Evolutionary conservation across 2,113 vertebrate species (phyloP).

Genomic region (Mormyrus iriodes): DNA sequence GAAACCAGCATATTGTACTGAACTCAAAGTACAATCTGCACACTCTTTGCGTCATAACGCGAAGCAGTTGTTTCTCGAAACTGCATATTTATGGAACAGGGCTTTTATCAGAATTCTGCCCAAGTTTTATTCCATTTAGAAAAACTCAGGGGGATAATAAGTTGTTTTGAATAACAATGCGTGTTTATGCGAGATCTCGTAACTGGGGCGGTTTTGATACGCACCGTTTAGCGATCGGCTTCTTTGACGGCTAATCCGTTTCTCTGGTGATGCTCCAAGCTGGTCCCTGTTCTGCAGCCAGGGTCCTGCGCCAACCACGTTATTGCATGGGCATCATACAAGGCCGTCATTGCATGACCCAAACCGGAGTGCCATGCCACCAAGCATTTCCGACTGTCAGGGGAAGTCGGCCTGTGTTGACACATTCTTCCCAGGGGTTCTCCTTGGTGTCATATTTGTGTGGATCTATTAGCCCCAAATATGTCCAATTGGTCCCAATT

Average conservation of each 20-base stretch:
- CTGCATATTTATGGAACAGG: background rate
- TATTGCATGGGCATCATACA: background rate
- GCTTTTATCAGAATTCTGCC: background rate
- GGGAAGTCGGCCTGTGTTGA: background rate
- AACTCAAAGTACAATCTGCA: background rate
- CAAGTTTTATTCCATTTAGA: background rate
- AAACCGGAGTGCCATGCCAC: background rate
- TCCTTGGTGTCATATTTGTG: background rate
- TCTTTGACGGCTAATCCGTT: background rate
- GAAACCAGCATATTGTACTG: background rate
- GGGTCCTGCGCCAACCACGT: background rate
- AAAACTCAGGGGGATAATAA: background rate
- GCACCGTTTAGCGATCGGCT: background rate
- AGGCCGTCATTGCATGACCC: background rate
- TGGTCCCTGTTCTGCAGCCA: background rate
- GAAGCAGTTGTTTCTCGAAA: background rate
- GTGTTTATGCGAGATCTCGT: slow-evolving; percentile 7
- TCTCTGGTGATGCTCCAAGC: background rate
- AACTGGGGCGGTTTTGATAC: background rate
- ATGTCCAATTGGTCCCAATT: background rate
- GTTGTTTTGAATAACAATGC: background rate
- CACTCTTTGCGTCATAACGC: background rate
- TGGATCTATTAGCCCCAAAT: background rate
- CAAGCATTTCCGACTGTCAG: background rate
- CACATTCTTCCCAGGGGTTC: background rate